A percentile compares a stretch with the other conserved stretches of the same genome.
These are phyloP conservation scores for Albula glossodonta DNA, from an alignment of 2,113 vertebrate genomes.

Conservation along the genomic window DNA sequence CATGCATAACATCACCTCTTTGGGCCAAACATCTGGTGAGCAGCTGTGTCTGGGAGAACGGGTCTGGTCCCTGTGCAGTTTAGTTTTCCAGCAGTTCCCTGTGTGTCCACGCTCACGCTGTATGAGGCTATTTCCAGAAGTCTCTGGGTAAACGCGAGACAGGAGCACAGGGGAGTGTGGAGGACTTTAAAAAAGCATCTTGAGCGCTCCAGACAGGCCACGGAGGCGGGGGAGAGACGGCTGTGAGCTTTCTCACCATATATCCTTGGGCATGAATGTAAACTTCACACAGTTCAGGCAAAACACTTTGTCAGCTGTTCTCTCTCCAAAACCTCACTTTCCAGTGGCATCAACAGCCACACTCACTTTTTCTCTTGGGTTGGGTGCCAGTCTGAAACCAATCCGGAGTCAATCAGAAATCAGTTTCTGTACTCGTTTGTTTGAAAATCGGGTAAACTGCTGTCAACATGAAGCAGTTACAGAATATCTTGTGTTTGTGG, in stretches of 20 bases:
- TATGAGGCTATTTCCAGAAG: slow-evolving; percentile 2
- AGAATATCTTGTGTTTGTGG: too few relatives aligned
- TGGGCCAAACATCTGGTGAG: slow-evolving; percentile 17
- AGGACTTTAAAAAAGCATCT: neutral
- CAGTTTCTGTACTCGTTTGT: neutral
- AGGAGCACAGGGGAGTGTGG: neutral
- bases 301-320: neutral
- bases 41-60: slow-evolving; percentile 15
- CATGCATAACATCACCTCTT: neutral
- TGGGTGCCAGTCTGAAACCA: neutral
- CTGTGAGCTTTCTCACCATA: neutral
- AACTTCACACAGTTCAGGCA: neutral
- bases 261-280: neutral
- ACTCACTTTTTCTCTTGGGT: neutral
- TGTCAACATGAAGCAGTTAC: too few relatives aligned
- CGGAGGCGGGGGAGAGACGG: neutral
- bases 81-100: neutral
- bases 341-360: neutral
- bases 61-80: neutral
- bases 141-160: neutral
- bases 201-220: neutral
- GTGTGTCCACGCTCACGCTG: neutral
- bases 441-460: neutral
- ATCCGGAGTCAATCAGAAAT: neutral
- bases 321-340: neutral